These are phyloP conservation scores for Crocallis elinguaria DNA, from an alignment of 2,888 invertebrate genomes.

Conservation along the genomic window DNA sequence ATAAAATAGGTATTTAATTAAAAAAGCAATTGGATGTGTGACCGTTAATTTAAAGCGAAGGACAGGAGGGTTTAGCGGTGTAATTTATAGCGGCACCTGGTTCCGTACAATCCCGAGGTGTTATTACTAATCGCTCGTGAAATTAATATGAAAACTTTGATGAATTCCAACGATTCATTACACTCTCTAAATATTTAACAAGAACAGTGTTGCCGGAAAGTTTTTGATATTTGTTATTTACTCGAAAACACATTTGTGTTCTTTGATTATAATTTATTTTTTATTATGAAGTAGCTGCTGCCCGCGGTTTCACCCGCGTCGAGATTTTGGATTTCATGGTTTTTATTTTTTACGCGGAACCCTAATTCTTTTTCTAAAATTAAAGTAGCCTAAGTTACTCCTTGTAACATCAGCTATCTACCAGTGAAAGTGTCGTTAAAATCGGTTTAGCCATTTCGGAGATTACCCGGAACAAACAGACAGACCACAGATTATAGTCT, in stretches of 20 bases:
- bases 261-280: background rate
- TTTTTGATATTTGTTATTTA: background rate
- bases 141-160: conserved; percentile 59
- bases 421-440: too few relatives aligned
- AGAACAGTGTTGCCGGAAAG: background rate
- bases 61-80: conserved; percentile 36
- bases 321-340: too few relatives aligned
- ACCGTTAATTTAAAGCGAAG: conserved; percentile 41
- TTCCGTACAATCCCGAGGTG: conserved; percentile 46
- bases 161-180: conserved; percentile 25
- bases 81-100: conserved; percentile 57
- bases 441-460: too few relatives aligned
- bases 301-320: too few relatives aligned
- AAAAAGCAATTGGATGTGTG: conserved; percentile 43
- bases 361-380: too few relatives aligned
- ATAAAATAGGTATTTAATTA: conserved; percentile 9
- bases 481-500: too few relatives aligned
- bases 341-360: too few relatives aligned
- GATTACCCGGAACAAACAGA: too few relatives aligned
- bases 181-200: conserved; percentile 21
- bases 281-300: too few relatives aligned
- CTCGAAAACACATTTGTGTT: background rate
- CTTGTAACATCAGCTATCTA: too few relatives aligned
- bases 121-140: conserved; percentile 54
- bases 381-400: too few relatives aligned